These are phyloP conservation scores for Balearica regulorum DNA, from an alignment of 2,797 vertebrate genomes.

Conservation along the genomic window DNA sequence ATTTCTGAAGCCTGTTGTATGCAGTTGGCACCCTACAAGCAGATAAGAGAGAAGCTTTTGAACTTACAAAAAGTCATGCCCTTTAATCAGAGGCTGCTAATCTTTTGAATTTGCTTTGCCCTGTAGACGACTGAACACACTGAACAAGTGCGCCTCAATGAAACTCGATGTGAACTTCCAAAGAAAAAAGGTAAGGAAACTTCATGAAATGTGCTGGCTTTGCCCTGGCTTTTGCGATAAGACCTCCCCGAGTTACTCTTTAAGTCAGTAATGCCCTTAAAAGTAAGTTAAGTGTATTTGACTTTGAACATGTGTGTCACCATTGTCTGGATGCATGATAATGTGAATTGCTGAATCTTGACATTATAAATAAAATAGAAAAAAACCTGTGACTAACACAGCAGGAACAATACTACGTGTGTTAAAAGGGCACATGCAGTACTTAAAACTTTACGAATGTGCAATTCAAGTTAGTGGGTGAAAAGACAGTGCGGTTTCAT, in stretches of 20 bases:
- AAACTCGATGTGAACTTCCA: constrained; percentile 98
- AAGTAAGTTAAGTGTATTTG: not conserved
- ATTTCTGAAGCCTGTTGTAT: not conserved
- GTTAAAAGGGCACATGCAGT: not conserved
- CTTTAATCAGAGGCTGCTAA: constrained; percentile 44
- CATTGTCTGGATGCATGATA: not conserved
- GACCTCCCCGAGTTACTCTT: not conserved
- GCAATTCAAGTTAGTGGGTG: not conserved
- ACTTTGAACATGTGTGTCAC: not conserved
- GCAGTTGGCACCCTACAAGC: not conserved
- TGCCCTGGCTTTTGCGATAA: not conserved
- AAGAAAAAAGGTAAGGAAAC: constrained; percentile 92
- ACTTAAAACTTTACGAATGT: not conserved
- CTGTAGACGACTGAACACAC: constrained; percentile 92
- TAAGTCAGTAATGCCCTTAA: not conserved
- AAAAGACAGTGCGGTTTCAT: not conserved
- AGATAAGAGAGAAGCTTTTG: constrained; percentile 37
- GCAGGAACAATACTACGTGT: not conserved
- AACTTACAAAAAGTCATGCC: not conserved
- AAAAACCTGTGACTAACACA: not conserved
- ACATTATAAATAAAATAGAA: not conserved
- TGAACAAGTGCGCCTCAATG: constrained; percentile 99
- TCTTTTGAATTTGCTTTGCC: constrained; percentile 64
- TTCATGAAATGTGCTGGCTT: not conserved
- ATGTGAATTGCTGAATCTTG: not conserved